Percentiles rank a stretch among this genome's conserved stretches.
Conservation (phyloP, 1,140 invertebrate genomes). For the Microplitis demolitor region DNA sequence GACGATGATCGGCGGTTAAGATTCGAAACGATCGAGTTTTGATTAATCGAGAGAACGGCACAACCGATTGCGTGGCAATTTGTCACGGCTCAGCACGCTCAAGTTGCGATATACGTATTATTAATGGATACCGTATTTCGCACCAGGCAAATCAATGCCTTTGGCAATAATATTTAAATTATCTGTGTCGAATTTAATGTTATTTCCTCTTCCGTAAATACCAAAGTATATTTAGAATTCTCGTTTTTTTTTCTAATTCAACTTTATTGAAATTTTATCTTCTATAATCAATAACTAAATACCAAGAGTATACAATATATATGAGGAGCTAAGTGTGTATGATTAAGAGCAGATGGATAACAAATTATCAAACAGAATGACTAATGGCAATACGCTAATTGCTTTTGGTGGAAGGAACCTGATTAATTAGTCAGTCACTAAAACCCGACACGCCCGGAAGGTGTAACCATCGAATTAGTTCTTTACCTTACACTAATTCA, state of each 20-base stretch:
- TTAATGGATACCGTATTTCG: slow-evolving; percentile 7
- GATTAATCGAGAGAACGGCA: slow-evolving; percentile 16
- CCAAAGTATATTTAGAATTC: no score
- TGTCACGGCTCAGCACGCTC: slow-evolving; percentile 4
- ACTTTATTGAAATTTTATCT: no score
- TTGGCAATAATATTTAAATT: no score
- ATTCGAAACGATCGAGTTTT: slow-evolving; percentile 22
- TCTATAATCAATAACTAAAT: no score
- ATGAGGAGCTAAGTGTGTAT: no score
- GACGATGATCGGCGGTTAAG: background rate
- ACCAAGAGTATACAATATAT: no score
- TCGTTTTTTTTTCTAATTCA: no score
- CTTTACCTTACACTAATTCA: background rate
- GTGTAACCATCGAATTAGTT: background rate
- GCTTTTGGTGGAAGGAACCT: background rate
- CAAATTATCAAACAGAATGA: background rate
- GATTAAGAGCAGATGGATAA: background rate
- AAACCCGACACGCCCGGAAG: background rate
- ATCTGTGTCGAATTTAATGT: no score
- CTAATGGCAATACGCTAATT: slow-evolving; percentile 1
- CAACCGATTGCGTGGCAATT: slow-evolving; percentile 17
- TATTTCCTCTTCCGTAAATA: no score
- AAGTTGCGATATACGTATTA: background rate
- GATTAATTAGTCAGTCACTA: slow-evolving; percentile 28
- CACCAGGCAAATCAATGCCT: background rate